Base-by-base conservation (phyloP, 2,888 invertebrate genomes). In the Epistrophe grossulariae region DNA sequence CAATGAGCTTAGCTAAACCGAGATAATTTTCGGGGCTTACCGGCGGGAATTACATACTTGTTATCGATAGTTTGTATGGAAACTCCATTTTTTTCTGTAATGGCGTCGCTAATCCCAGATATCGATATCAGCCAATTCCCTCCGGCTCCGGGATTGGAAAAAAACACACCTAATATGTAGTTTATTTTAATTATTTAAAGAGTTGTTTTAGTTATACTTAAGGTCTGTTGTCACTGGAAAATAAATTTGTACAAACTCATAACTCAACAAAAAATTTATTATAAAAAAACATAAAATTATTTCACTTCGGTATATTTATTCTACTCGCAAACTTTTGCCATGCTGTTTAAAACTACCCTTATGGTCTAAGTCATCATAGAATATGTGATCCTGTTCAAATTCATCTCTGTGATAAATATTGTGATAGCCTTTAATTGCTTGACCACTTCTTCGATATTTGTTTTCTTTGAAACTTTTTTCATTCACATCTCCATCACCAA, bases 321-420 rank as follows among this genome's bases (percentile, higher is more conserved):
- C 57, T n/a, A 28, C 28, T n/a, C 28, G 64, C 5, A 79, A 57
- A 50, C 35, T 81, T 91, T 95, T 94, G 0, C 96, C 96, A 90
- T 96, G 95, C 90, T 96, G 96, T 90, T 94, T 94, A 91, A 97
- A 96, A 90, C 96, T 95, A 0, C 97, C 97, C 28, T 95, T 95
- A 90, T 96, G 95, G 91, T 97, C 96, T 91, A 95, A 95, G 91
- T 97, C 97, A 90, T 97, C 97, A 93, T 97, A 97, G 93, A 97
- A 97, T 91, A 97, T 97, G 92, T 97, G 97, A 91, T 97, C 96
- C 91, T 97, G 97, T 90, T 96, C 96, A 91, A 95, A 96, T 91
- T 97, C 97, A 91, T 97, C 97, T 90, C 97, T 97, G 93, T 97
- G 97, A 43, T 96, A 96, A 91, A 97, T 96, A 92, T 97, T 96